Percentiles rank a stretch among this genome's conserved stretches.
These are phyloP conservation scores for Ascidia mentula DNA, from an alignment of 23 tunicate genomes.

Conservation along the genomic window DNA sequence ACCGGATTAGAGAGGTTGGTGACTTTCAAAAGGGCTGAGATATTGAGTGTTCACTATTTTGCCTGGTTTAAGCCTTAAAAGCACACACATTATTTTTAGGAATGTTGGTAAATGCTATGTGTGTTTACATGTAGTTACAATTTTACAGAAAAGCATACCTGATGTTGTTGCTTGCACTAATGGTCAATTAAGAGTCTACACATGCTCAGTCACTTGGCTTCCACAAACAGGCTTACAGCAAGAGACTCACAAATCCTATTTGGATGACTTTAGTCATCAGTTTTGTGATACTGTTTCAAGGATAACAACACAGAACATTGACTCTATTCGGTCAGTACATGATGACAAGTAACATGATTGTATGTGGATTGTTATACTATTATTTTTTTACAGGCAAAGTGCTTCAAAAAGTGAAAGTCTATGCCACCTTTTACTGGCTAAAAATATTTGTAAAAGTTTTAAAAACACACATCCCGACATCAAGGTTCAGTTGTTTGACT, in stretches of 20 bases:
- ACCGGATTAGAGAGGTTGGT: constrained; percentile 35
- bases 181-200: constrained; percentile 31
- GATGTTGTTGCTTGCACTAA: constrained; percentile 20
- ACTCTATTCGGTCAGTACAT: neutral
- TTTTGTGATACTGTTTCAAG: constrained; percentile 15
- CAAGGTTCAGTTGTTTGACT: neutral
- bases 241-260: constrained; percentile 25
- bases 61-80: too few relatives aligned
- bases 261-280: constrained; percentile 39
- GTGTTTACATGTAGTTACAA: neutral
- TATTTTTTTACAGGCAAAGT: neutral
- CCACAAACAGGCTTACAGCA: constrained; percentile 42
- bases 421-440: constrained; percentile 33
- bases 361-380: neutral
- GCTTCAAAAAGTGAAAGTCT: constrained; percentile 7
- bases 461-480: neutral
- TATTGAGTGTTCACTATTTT: neutral
- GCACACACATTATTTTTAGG: too few relatives aligned
- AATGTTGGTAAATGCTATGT: neutral
- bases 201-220: constrained; percentile 44
- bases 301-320: constrained; percentile 7
- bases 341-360: neutral
- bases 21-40: neutral
- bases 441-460: neutral
- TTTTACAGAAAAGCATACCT: constrained; percentile 16